These are phyloP conservation scores for Brachyptera putata DNA, from an alignment of 2,888 invertebrate genomes.

Conservation along the genomic window DNA sequence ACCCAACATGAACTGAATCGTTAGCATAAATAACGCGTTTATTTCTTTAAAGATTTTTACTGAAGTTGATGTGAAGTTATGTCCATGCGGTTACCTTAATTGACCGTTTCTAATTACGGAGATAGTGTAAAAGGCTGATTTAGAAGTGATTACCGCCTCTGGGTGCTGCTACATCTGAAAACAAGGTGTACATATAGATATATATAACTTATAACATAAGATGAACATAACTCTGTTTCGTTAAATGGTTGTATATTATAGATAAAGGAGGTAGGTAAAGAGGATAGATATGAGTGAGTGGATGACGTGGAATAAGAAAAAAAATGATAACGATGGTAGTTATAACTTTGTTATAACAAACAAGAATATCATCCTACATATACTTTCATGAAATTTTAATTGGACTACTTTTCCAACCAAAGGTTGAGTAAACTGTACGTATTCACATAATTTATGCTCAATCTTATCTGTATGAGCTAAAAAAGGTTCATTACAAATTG, in stretches of 20 bases:
- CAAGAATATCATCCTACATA: no score
- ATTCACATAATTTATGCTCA: no score
- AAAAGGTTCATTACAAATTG: no score
- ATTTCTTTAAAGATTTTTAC: background rate
- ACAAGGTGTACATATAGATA: conserved; percentile 8
- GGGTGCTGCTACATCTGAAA: background rate
- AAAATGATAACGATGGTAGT: no score
- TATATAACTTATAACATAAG: no score
- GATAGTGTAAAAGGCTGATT: conserved; percentile 15
- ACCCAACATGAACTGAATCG: conserved; percentile 11
- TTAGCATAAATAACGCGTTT: conserved; percentile 8
- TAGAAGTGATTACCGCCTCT: conserved; percentile 6
- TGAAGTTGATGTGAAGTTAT: conserved; percentile 17
- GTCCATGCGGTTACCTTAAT: conserved; percentile 19
- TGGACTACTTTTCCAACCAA: no score
- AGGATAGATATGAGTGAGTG: background rate
- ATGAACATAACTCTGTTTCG: conserved; percentile 9
- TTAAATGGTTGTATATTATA: conserved; percentile 3
- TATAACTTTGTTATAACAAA: no score
- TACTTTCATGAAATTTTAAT: background rate
- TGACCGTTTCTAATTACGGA: conserved; percentile 12
- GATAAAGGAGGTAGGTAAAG: background rate
- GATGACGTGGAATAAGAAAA: no score
- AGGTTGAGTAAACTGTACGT: no score
- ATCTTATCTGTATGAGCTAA: no score